A percentile compares a stretch with the other conserved stretches of the same genome.
phyloP scores from a whole-genome alignment of 2,888 invertebrate species.

The Euspilapteryx auroguttella region DNA sequence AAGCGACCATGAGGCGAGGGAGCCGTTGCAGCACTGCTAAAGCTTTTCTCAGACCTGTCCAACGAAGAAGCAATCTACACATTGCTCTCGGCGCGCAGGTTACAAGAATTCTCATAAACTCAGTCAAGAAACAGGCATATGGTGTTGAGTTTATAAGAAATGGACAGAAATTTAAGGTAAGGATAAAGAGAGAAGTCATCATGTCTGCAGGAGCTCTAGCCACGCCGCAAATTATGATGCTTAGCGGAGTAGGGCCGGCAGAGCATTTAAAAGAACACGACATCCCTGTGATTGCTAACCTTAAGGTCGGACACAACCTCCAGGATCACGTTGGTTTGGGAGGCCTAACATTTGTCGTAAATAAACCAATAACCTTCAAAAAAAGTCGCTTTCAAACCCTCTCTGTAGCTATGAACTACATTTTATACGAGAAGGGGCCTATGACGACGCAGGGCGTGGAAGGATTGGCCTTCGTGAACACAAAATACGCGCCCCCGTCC shows the following conservation, averaged over 20 bases:
- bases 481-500: constrained; percentile 78
- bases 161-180: constrained; percentile 65
- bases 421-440: constrained; percentile 78
- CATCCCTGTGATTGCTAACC: constrained; percentile 73
- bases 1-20: constrained; percentile 82
- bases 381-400: constrained; percentile 77
- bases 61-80: constrained; percentile 77
- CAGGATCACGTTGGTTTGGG: constrained; percentile 90
- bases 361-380: constrained; percentile 78
- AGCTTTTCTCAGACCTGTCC: constrained; percentile 81
- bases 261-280: constrained; percentile 72
- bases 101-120: constrained; percentile 69
- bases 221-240: constrained; percentile 87
- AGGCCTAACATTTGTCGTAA: constrained; percentile 79
- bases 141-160: constrained; percentile 75
- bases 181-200: constrained; percentile 79
- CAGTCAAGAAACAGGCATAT: constrained; percentile 69
- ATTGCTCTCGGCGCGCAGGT: constrained; percentile 78
- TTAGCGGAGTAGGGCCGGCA: constrained; percentile 85
- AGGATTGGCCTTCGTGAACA: constrained; percentile 84
- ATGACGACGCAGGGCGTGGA: constrained; percentile 85
- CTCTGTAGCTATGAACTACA: constrained; percentile 78
- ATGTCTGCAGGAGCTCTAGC: constrained; percentile 87
- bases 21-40: constrained; percentile 87
- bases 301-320: constrained; percentile 81